These are phyloP conservation scores for Liparis tanakae DNA, from an alignment of 2,797 vertebrate genomes.

Conservation along the genomic window DNA sequence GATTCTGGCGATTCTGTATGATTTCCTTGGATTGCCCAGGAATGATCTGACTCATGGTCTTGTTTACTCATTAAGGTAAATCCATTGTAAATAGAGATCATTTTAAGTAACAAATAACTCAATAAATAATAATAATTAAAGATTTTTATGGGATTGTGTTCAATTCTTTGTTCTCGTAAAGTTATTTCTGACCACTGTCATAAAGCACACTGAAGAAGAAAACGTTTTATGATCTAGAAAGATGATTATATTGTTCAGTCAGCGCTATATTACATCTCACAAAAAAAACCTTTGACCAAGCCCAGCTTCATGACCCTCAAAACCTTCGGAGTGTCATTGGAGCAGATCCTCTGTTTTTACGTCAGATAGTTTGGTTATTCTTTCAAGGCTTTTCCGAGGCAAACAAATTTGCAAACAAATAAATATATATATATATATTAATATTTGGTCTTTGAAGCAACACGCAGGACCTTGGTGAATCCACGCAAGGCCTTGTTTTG, in stretches of 20 bases:
- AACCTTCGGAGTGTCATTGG: background rate
- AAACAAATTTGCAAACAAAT: background rate
- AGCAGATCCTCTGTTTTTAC: background rate
- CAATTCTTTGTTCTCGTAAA: too few relatives aligned
- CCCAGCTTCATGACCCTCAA: background rate
- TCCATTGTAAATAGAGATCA: too few relatives aligned
- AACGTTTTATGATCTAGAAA: background rate
- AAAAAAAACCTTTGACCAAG: background rate
- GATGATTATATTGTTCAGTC: background rate
- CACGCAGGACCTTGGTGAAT: slow-evolving; percentile 1
- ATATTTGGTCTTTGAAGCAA: background rate
- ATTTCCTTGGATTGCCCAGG: too few relatives aligned
- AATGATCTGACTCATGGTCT: too few relatives aligned
- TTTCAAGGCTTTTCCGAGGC: slow-evolving; percentile 2
- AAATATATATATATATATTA: background rate
- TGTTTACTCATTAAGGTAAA: too few relatives aligned
- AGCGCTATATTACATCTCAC: too few relatives aligned
- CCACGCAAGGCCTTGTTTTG: background rate
- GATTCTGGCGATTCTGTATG: too few relatives aligned
- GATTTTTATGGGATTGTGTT: too few relatives aligned
- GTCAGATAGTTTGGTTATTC: background rate
- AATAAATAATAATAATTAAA: too few relatives aligned
- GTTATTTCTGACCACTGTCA: too few relatives aligned
- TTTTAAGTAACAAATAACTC: too few relatives aligned
- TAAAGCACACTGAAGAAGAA: too few relatives aligned